These are phyloP conservation scores for Zootermopsis nevadensis DNA, from an alignment of 2,888 invertebrate genomes.

Conservation along the genomic window DNA sequence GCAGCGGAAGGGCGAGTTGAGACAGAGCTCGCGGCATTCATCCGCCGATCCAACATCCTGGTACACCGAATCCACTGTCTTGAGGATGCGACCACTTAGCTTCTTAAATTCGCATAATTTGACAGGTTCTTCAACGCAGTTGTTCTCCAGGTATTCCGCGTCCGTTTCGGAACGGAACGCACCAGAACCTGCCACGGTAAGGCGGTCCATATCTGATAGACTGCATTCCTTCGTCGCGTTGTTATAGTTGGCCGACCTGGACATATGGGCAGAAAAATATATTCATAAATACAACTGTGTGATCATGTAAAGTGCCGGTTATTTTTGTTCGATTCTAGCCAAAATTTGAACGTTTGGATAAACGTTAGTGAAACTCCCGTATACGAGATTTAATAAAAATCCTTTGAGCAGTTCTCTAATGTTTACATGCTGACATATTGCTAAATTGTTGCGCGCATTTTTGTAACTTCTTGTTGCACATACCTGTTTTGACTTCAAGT, in stretches of 20 bases:
- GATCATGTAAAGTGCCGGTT: too few relatives aligned
- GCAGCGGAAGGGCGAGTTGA: constrained; percentile 90
- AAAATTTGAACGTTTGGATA: too few relatives aligned
- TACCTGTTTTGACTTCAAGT: too few relatives aligned
- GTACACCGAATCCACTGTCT: constrained; percentile 93
- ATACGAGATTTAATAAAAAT: too few relatives aligned
- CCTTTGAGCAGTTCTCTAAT: too few relatives aligned
- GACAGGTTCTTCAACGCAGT: constrained; percentile 93
- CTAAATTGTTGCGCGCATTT: too few relatives aligned
- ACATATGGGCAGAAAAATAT: background rate
- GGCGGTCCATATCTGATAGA: constrained; percentile 90
- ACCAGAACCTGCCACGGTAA: constrained; percentile 85
- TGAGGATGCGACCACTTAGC: constrained; percentile 86
- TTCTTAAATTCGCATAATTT: constrained; percentile 95
- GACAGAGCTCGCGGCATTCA: constrained; percentile 88
- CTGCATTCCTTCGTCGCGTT: constrained; percentile 87
- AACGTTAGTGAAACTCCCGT: too few relatives aligned
- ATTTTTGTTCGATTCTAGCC: too few relatives aligned
- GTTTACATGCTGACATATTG: too few relatives aligned
- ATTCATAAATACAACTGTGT: too few relatives aligned
- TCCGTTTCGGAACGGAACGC: constrained; percentile 72
- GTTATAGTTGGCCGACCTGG: constrained; percentile 91
- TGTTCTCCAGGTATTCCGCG: constrained; percentile 85
- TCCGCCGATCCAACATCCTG: constrained; percentile 88
- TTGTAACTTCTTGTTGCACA: too few relatives aligned